A percentile compares a stretch with the other conserved stretches of the same genome.
Evolutionary conservation across 1,140 invertebrate species (phyloP).

Genomic region (Neodiprion virginianus): DNA sequence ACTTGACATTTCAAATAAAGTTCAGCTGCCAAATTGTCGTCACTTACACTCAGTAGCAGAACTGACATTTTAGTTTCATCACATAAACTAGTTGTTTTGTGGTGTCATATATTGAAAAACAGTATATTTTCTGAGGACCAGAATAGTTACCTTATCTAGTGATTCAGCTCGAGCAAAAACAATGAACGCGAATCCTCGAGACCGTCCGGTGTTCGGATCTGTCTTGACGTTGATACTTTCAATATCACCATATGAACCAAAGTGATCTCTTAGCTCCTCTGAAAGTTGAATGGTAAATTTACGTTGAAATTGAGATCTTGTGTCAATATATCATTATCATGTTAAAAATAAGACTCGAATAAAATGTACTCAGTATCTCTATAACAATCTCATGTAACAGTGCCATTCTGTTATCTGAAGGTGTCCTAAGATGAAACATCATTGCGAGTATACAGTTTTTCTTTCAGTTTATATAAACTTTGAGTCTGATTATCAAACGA

Average conservation of each 20-base stretch:
- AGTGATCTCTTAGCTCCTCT: constrained; percentile 94
- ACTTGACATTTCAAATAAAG: constrained; percentile 1
- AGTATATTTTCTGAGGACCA: constrained; percentile 14
- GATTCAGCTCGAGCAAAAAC: constrained; percentile 89
- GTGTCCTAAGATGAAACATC: constrained; percentile 52
- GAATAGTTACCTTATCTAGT: constrained; percentile 80
- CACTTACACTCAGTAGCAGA: constrained; percentile 59
- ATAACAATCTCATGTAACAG: constrained; percentile 48
- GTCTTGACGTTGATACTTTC: constrained; percentile 94
- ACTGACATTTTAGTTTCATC: constrained; percentile 45
- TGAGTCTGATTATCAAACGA: neutral
- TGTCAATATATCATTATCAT: too few species aligned
- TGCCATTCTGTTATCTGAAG: constrained; percentile 52
- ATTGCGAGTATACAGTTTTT: constrained; percentile 38
- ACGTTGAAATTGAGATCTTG: neutral
- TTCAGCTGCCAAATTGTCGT: constrained; percentile 40
- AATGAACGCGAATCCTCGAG: constrained; percentile 93
- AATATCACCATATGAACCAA: constrained; percentile 88
- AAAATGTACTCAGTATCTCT: constrained; percentile 30
- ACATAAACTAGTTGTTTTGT: constrained; percentile 28
- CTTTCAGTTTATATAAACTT: constrained; percentile 20
- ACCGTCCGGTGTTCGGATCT: constrained; percentile 87
- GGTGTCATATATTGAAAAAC: constrained; percentile 14
- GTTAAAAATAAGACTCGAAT: neutral
- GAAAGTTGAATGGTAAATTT: constrained; percentile 58